Percentiles rank a stretch among this genome's conserved stretches.
Evolutionary conservation across 1,140 invertebrate species (phyloP).

Genomic region (Temnothorax nylanderi): DNA sequence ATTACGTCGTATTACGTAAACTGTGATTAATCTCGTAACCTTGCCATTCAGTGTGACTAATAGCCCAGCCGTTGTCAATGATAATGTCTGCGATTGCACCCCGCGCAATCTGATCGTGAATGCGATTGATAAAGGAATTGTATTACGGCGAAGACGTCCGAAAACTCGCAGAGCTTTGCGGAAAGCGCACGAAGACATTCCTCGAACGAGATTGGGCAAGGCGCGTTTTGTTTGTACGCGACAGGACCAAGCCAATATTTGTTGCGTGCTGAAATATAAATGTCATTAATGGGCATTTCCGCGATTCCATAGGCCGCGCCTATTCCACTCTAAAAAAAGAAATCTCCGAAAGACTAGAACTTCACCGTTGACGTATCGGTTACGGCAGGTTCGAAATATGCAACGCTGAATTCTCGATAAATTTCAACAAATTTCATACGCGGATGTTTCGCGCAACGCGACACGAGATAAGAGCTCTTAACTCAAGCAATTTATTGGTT

Average conservation of each 20-base stretch:
- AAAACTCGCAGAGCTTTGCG: background rate
- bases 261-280: slow-evolving; percentile 54
- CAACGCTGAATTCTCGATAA: background rate
- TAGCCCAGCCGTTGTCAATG: slow-evolving; percentile 57
- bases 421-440: slow-evolving; percentile 19
- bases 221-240: slow-evolving; percentile 49
- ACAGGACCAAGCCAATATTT: slow-evolving; percentile 65
- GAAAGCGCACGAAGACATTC: background rate
- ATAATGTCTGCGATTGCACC: slow-evolving; percentile 31
- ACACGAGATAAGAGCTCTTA: background rate
- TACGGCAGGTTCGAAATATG: background rate
- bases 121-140: slow-evolving; percentile 22
- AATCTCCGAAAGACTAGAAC: background rate
- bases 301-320: slow-evolving; percentile 40
- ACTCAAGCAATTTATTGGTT: slow-evolving; percentile 13
- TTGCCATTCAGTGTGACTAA: slow-evolving; percentile 79
- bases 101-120: slow-evolving; percentile 53
- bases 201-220: background rate
- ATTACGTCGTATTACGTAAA: slow-evolving; percentile 76
- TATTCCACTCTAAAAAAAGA: background rate
- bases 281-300: slow-evolving; percentile 63
- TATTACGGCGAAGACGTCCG: background rate
- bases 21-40: slow-evolving; percentile 76
- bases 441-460: background rate
- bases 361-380: background rate